Percentiles rank a stretch among this genome's conserved stretches.
phyloP scores from a whole-genome alignment of 1,140 invertebrate genomes.

The Neodiprion virginianus region DNA sequence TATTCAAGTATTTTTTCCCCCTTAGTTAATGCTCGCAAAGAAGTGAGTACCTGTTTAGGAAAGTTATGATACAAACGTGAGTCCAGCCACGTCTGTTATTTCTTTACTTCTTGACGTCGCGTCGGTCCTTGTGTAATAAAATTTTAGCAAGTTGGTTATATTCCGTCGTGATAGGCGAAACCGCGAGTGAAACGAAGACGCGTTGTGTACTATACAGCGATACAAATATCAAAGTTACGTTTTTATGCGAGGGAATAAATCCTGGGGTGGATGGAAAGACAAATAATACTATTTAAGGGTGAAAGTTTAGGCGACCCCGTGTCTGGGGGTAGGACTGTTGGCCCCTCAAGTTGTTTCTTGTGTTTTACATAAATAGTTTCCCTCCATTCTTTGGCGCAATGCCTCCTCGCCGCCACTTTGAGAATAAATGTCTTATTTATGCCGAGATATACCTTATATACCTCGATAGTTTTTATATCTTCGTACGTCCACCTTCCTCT shows the following conservation, averaged over 20 bases:
- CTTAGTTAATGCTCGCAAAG: too few relatives aligned
- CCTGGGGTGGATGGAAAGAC: conserved; percentile 11
- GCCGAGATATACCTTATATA: not conserved
- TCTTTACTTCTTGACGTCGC: too few relatives aligned
- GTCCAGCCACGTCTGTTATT: too few relatives aligned
- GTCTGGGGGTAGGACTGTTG: conserved; percentile 6
- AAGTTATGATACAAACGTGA: too few relatives aligned
- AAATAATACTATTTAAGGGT: conserved; percentile 16
- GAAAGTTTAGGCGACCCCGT: conserved; percentile 16
- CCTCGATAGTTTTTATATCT: not conserved
- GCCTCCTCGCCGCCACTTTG: conserved; percentile 4
- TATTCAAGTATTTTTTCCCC: too few relatives aligned
- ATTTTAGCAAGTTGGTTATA: too few relatives aligned
- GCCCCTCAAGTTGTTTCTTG: conserved; percentile 11
- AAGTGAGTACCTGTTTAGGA: too few relatives aligned
- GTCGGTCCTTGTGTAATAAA: too few relatives aligned
- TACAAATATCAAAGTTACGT: conserved; percentile 2
- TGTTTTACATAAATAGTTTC: conserved; percentile 15
- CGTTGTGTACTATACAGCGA: not conserved
- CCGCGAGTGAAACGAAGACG: too few relatives aligned
- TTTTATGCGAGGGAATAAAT: conserved; percentile 12
- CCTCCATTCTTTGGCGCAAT: conserved; percentile 11
- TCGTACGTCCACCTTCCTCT: not conserved
- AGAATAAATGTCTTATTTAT: conserved; percentile 14
- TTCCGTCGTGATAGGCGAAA: too few relatives aligned